Evolutionary conservation across 2,888 invertebrate genomes (phyloP).

Genomic region (Rapana venosa): DNA sequence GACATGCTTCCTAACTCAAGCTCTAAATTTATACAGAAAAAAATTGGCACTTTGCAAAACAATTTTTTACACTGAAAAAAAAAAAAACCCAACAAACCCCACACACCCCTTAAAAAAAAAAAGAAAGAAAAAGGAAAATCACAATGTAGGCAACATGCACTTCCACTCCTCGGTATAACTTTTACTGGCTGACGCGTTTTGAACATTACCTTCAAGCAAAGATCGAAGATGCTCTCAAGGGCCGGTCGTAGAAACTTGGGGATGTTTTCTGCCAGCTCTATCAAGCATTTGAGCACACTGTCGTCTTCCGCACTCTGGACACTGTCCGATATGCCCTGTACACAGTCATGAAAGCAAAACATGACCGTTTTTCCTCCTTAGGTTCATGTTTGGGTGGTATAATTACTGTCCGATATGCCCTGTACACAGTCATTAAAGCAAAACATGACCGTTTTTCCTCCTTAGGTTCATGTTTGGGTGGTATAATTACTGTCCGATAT

Average conservation of each 20-base stretch:
- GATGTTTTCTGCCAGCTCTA: constrained; percentile 94
- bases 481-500: constrained; percentile 79
- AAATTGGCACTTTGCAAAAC: too few relatives aligned
- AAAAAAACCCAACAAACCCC: too few relatives aligned
- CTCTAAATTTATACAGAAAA: too few relatives aligned
- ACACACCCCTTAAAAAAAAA: too few relatives aligned
- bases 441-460: background rate
- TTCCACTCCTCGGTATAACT: too few relatives aligned
- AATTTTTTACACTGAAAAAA: too few relatives aligned
- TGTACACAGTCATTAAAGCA: constrained; percentile 69
- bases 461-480: background rate
- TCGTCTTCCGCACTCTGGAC: constrained; percentile 93
- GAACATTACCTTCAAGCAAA: constrained; percentile 87
- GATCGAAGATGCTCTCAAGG: constrained; percentile 89
- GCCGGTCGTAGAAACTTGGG: constrained; percentile 95
- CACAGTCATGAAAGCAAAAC: constrained; percentile 23
- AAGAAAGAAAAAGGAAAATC: too few relatives aligned
- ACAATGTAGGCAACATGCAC: too few relatives aligned
- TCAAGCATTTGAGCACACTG: constrained; percentile 90
- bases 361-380: background rate
- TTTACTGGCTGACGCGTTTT: too few relatives aligned
- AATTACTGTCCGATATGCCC: constrained; percentile 82
- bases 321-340: constrained; percentile 87
- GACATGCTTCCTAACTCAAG: too few relatives aligned
- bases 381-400: background rate